Conservation (phyloP, 2,113 vertebrate species). For the Picathartes gymnocephalus region DNA sequence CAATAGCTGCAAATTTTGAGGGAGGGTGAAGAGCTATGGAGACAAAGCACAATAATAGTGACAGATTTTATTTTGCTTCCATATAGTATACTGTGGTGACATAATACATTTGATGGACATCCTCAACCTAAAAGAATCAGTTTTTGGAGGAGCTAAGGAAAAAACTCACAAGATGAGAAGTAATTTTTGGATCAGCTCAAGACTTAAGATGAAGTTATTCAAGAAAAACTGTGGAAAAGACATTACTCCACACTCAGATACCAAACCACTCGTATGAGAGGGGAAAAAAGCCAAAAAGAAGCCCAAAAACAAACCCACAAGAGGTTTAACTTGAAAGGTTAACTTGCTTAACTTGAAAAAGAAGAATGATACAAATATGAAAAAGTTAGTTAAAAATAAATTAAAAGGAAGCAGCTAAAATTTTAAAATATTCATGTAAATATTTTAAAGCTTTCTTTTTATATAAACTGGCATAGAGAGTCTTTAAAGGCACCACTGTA, state of each 20-base stretch:
- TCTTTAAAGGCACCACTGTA: slow-evolving; percentile 17
- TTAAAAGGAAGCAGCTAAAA: slow-evolving; percentile 39
- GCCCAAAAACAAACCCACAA: background rate
- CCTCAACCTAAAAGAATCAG: background rate
- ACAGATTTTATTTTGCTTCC: background rate
- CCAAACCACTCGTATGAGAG: background rate
- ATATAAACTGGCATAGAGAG: background rate
- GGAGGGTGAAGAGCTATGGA: background rate
- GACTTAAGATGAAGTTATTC: background rate
- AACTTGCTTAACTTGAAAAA: slow-evolving; percentile 35
- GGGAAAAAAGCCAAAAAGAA: background rate
- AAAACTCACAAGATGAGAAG: background rate
- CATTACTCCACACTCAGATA: background rate
- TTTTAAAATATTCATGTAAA: slow-evolving; percentile 49
- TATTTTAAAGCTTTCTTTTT: slow-evolving; percentile 52
- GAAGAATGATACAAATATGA: slow-evolving; percentile 18
- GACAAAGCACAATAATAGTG: background rate
- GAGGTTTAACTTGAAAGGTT: slow-evolving; percentile 45
- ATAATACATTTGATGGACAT: background rate
- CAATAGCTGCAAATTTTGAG: background rate
- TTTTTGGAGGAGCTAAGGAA: background rate
- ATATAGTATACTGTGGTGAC: background rate
- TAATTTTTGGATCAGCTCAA: background rate
- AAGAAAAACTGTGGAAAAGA: background rate
- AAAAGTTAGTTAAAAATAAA: slow-evolving; percentile 59